phyloP scores from a whole-genome alignment of 2,888 invertebrate species.

The Embidobia sp. region DNA sequence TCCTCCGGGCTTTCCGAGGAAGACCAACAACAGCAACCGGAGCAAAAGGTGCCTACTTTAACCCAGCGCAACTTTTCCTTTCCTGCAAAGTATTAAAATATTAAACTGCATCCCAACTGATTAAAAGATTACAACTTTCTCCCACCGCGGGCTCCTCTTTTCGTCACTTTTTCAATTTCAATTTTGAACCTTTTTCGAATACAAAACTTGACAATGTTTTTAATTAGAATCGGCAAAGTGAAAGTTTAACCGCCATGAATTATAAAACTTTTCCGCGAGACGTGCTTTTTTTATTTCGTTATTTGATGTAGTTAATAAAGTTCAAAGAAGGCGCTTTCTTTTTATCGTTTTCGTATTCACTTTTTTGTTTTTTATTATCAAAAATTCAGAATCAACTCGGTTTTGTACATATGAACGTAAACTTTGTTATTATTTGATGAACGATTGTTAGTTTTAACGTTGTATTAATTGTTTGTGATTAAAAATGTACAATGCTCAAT shows the following conservation, averaged over 20 bases:
- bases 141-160: neutral
- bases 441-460: too few species aligned
- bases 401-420: too few species aligned
- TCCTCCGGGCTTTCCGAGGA: conserved; percentile 82
- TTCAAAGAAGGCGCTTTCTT: too few species aligned
- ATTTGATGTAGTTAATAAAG: neutral
- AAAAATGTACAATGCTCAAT: too few species aligned
- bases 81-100: conserved; percentile 27
- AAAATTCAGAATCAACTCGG: too few species aligned
- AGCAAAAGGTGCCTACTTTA: conserved; percentile 40
- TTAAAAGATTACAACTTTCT: conserved; percentile 54
- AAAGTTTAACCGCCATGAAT: conserved; percentile 17
- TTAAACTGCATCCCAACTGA: conserved; percentile 20
- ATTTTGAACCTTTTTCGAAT: conserved; percentile 31
- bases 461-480: too few species aligned
- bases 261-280: conserved; percentile 12
- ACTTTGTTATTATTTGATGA: too few species aligned
- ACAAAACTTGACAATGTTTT: conserved; percentile 18
- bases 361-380: neutral
- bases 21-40: conserved; percentile 77
- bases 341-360: neutral
- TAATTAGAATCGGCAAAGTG: conserved; percentile 31
- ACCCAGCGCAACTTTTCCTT: conserved; percentile 20
- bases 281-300: neutral
- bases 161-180: conserved; percentile 29